Evolutionary conservation across 2,888 invertebrate species (phyloP).

Genomic region (Bedellia somnulentella): DNA sequence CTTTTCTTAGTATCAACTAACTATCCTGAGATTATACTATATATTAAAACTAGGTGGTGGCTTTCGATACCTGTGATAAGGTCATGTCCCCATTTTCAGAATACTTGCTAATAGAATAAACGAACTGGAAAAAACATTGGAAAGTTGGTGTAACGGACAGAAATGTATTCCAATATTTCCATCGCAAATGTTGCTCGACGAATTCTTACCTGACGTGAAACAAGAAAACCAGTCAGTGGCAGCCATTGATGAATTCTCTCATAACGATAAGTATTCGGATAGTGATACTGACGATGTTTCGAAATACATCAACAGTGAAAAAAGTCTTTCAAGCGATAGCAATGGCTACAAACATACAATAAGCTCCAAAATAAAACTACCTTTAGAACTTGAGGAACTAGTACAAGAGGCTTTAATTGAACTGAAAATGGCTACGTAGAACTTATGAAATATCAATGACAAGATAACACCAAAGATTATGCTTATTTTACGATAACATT

Average conservation of each 20-base stretch:
- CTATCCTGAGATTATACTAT: too few species aligned
- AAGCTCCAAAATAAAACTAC: constrained; percentile 51
- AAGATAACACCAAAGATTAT: too few species aligned
- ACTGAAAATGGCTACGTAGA: constrained; percentile 64
- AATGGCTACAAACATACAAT: too few species aligned
- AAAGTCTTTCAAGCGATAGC: too few species aligned
- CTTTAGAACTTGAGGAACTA: constrained; percentile 62
- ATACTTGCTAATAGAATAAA: constrained; percentile 79
- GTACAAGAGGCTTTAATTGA: constrained; percentile 69
- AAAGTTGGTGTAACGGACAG: constrained; percentile 59
- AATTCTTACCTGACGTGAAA: constrained; percentile 41
- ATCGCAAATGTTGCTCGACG: constrained; percentile 68
- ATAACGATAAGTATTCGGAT: constrained; percentile 24
- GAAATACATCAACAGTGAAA: too few species aligned
- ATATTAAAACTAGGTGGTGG: too few species aligned
- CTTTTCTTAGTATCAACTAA: too few species aligned
- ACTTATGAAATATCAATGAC: too few species aligned
- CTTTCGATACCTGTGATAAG: too few species aligned
- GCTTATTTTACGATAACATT: too few species aligned
- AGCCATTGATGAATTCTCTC: constrained; percentile 11
- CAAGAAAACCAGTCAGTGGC: constrained; percentile 18
- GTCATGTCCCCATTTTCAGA: constrained; percentile 32
- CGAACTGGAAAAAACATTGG: constrained; percentile 78
- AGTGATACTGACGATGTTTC: constrained; percentile 32
- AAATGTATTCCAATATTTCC: constrained; percentile 58